A percentile compares a stretch with the other conserved stretches of the same genome.
Evolutionary conservation across 2,888 invertebrate species (phyloP).

Genomic region (Netelia inedita): DNA sequence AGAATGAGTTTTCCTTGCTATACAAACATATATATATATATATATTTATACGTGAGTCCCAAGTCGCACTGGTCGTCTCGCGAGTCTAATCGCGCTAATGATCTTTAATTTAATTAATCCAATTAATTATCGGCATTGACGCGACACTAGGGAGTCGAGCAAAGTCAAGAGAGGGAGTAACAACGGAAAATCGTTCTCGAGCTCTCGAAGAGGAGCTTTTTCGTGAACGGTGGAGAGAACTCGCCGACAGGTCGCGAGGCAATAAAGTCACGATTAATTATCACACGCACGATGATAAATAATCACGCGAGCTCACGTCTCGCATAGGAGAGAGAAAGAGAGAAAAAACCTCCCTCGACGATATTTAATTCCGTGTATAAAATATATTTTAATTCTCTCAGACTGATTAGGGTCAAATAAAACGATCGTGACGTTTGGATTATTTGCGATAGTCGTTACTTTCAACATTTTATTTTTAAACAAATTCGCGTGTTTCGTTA

Average conservation of each 20-base stretch:
- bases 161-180: constrained; percentile 6
- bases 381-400: constrained; percentile 42
- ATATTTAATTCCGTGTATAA: constrained; percentile 20
- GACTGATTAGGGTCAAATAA: constrained; percentile 16
- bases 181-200: constrained; percentile 50
- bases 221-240: constrained; percentile 26
- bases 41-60: neutral
- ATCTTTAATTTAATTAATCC: constrained; percentile 68
- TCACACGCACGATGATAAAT: constrained; percentile 51
- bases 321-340: neutral
- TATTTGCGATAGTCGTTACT: neutral
- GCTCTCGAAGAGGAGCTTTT: constrained; percentile 24
- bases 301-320: constrained; percentile 48
- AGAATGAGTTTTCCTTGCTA: constrained; percentile 32
- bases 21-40: neutral
- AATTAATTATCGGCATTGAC: constrained; percentile 63
- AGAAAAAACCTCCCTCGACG: neutral
- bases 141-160: constrained; percentile 23
- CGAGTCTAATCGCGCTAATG: constrained; percentile 64
- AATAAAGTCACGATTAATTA: constrained; percentile 68
- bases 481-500: neutral
- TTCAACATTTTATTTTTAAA: neutral
- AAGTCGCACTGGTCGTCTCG: constrained; percentile 40
- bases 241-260: constrained; percentile 56
- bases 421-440: neutral